Evolutionary conservation across 2,797 vertebrate genomes (phyloP).

Genomic region (Notolabrus celidotus): DNA sequence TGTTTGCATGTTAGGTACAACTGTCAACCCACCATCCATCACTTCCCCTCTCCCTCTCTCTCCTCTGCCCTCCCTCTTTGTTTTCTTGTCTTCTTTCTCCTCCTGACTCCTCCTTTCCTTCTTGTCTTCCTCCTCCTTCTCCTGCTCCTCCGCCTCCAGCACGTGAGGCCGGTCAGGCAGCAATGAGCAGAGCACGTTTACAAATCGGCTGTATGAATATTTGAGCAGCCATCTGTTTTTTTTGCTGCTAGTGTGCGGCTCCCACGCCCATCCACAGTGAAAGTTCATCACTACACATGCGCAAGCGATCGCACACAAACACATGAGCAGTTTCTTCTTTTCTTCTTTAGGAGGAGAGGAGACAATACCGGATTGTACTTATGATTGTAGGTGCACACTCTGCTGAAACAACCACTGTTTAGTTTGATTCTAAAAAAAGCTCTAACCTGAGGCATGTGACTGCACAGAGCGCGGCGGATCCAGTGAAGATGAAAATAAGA

Average conservation of each 20-base stretch:
- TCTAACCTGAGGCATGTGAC: background rate
- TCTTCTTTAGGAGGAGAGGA: background rate
- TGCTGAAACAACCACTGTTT: constrained; percentile 6
- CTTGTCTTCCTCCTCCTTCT: constrained; percentile 1
- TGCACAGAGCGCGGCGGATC: background rate
- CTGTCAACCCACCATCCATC: background rate
- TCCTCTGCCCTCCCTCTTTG: background rate
- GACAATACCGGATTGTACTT: background rate
- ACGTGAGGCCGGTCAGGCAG: constrained; percentile 42
- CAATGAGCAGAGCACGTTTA: constrained; percentile 40
- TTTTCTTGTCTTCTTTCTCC: background rate
- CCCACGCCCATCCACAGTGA: constrained; percentile 5
- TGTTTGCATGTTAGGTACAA: background rate
- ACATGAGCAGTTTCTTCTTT: background rate
- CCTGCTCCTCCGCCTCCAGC: constrained; percentile 8
- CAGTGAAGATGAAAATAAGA: background rate
- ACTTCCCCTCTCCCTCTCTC: background rate
- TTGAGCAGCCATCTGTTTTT: constrained; percentile 52
- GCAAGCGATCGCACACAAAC: constrained; percentile 13
- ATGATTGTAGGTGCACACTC: background rate
- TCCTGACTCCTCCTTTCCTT: background rate
- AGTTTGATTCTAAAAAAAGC: background rate
- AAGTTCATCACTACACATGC: background rate
- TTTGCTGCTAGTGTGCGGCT: constrained; percentile 11
- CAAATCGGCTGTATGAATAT: constrained; percentile 64